Evolutionary conservation across 2,888 invertebrate genomes (phyloP).

Genomic region (Saturnia pavonia): DNA sequence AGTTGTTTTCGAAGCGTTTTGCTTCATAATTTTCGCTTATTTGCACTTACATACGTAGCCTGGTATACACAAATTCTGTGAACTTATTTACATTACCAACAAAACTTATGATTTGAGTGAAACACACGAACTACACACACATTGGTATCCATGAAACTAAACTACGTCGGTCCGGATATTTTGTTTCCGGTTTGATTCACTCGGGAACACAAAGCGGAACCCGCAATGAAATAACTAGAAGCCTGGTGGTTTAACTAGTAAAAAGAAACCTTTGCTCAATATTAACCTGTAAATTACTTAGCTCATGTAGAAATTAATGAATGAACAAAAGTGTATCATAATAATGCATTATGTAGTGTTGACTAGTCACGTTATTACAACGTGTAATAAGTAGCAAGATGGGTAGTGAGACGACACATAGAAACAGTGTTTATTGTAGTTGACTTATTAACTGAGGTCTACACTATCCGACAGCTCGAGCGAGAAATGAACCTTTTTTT

Average conservation of each 20-base stretch:
- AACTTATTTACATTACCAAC: not conserved
- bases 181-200: slow-evolving; percentile 1
- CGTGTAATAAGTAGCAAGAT: too few relatives aligned
- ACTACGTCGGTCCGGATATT: not conserved
- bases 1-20: slow-evolving; percentile 14
- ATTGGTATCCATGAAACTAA: not conserved
- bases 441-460: too few relatives aligned
- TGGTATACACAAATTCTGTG: not conserved
- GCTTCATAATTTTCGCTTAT: slow-evolving; percentile 7
- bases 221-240: not conserved
- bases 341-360: too few relatives aligned
- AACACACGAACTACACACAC: not conserved
- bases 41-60: not conserved
- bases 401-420: too few relatives aligned
- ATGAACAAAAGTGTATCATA: too few relatives aligned
- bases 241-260: not conserved
- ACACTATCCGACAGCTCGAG: too few relatives aligned
- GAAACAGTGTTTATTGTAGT: too few relatives aligned
- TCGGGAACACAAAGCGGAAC: not conserved
- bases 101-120: not conserved
- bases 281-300: too few relatives aligned
- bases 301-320: too few relatives aligned
- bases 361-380: not conserved
- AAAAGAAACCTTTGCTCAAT: too few relatives aligned
- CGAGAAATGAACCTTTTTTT: too few relatives aligned